phyloP scores from a whole-genome alignment of 2,113 vertebrate species.

The Lota lota region DNA sequence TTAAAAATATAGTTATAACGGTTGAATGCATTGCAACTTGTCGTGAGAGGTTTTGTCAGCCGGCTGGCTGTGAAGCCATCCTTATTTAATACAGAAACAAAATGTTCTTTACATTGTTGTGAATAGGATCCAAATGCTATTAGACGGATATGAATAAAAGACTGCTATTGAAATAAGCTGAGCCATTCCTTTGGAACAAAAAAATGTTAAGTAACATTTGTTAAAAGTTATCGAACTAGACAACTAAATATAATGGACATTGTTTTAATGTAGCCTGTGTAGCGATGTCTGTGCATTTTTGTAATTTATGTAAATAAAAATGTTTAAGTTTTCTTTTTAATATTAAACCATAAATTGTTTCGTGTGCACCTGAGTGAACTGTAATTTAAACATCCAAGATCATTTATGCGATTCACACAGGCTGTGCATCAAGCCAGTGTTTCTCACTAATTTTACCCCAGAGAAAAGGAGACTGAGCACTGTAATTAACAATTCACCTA shows the following conservation, averaged over 20 bases:
- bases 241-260: constrained; percentile 48
- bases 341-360: constrained; percentile 54
- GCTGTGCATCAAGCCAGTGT: no score
- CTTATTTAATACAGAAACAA: constrained; percentile 55
- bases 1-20: constrained; percentile 58
- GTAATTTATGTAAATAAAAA: constrained; percentile 85
- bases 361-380: no score
- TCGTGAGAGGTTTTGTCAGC: constrained; percentile 63
- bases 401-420: no score
- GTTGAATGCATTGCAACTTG: constrained; percentile 67
- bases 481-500: no score
- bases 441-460: no score
- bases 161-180: constrained; percentile 40
- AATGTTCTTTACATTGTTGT: constrained; percentile 64
- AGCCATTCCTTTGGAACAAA: constrained; percentile 36
- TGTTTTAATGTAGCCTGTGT: constrained; percentile 58
- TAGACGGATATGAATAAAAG: constrained; percentile 38
- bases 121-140: constrained; percentile 63
- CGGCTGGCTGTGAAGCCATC: constrained; percentile 60
- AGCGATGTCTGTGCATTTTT: constrained; percentile 69
- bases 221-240: constrained; percentile 55
- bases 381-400: no score
- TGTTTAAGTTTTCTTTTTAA: constrained; percentile 62
- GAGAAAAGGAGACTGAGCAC: no score
- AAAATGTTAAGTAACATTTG: constrained; percentile 54